These are phyloP conservation scores for Megaleporinus macrocephalus DNA, from an alignment of 2,113 vertebrate genomes.

Conservation along the genomic window DNA sequence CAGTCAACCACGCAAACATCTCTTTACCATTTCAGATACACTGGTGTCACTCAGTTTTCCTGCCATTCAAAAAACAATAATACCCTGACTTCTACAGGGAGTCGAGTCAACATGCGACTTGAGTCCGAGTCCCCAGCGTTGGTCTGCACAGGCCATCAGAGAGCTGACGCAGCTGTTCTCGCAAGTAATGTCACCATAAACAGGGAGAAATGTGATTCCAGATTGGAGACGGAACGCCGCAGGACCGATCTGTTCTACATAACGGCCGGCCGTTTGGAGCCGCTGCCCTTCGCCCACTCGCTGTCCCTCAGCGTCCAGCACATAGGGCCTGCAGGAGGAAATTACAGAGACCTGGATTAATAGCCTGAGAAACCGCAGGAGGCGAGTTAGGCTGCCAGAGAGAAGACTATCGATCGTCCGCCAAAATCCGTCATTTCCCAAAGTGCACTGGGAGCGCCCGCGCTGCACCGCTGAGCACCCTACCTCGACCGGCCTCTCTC, in stretches of 20 bases:
- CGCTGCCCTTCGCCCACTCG: not conserved
- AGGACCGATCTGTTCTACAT: not conserved
- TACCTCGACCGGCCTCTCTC: not conserved
- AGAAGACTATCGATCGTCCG: slow-evolving; percentile 54
- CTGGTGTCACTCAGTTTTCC: no score
- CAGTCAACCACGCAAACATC: no score
- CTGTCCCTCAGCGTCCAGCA: not conserved
- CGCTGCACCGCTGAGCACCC: slow-evolving; percentile 41
- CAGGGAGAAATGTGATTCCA: not conserved
- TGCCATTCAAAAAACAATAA: no score
- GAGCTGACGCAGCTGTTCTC: no score
- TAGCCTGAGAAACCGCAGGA: slow-evolving; percentile 59
- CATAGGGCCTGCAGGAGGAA: slow-evolving; percentile 49
- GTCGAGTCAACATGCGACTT: no score
- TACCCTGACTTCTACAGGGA: no score
- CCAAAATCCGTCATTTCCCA: slow-evolving; percentile 56
- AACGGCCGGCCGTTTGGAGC: not conserved
- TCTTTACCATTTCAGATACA: no score
- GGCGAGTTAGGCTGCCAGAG: slow-evolving; percentile 53
- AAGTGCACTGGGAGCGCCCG: slow-evolving; percentile 42
- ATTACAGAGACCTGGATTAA: slow-evolving; percentile 58
- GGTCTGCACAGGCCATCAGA: no score
- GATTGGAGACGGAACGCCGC: not conserved
- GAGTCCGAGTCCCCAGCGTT: no score
- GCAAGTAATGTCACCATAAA: not conserved